Base-by-base conservation (phyloP, 2,888 invertebrate genomes). In the Dione vanillae region DNA sequence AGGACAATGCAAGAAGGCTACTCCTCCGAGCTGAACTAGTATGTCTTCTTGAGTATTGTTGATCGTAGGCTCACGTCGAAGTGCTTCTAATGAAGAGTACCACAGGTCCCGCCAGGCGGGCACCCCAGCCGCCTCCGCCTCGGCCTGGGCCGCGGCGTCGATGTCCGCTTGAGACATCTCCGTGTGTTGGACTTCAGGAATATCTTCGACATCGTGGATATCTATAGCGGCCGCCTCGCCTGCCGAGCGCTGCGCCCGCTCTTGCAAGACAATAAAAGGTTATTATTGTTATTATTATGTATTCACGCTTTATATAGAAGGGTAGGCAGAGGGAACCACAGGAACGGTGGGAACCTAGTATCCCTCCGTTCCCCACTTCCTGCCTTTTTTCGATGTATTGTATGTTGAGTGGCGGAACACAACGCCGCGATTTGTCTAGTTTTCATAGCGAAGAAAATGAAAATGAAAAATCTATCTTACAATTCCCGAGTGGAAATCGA, bases 1-100 rank as follows among this genome's bases (percentile, higher is more conserved):
- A 83, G 96, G 95, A 89, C 97, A 97, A 88, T 96, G 96, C 80
- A 97, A 94, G 91, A 96, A 97, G 75, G 97, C 97, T 54, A 96
- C 95, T 69, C 96, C 95, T 62, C 97, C 97, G 72, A 96, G 94
- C 88, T 96, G 96, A 78, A 95, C 96, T 61, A 96, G 95, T 77
- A 96, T 95, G 86, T 96, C 96, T 78, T 95, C 95, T 76, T 95
- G 94, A 71, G 96, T 96, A 89, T 96, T 96, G 94, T 96, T 96
- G 87, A 96, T 95, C 76, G 81, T 77, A 68, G 93, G 92, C 83
- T 90, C 89, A 76, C 91, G 87, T 75, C 85, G 87, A 78, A 89
- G 83, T 74, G 87, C 88, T 77, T 88, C 90, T 82, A 92, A 84
- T 78, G 90, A 88, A 72, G 89, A 93, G 90, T 82, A 93, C 95